These are phyloP conservation scores for Mesodorylaimus sp. DNA, from an alignment of 2,888 invertebrate species.

Conservation along the genomic window DNA sequence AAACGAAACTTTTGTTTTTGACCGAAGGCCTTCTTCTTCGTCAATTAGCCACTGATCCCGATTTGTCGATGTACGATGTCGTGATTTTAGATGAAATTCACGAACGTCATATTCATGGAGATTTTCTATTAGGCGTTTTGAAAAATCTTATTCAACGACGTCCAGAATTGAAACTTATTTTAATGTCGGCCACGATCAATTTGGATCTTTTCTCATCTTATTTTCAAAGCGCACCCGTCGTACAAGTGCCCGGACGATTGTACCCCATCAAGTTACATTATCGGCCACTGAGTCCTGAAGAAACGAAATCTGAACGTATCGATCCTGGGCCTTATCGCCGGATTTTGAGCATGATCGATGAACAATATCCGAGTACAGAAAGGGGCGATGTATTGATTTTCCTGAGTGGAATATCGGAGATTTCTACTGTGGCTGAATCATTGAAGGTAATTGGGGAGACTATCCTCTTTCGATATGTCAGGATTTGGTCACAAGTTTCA, in stretches of 20 bases:
- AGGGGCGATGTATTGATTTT: conserved; percentile 86
- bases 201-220: conserved; percentile 76
- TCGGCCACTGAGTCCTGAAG: conserved; percentile 42
- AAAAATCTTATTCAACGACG: conserved; percentile 70
- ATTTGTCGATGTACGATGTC: conserved; percentile 58
- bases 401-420: conserved; percentile 48
- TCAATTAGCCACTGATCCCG: conserved; percentile 44
- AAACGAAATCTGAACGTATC: conserved; percentile 44
- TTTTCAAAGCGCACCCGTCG: conserved; percentile 64
- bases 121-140: conserved; percentile 76
- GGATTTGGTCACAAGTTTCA: too few species aligned
- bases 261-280: conserved; percentile 79
- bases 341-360: conserved; percentile 74
- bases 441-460: too few species aligned
- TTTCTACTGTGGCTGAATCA: conserved; percentile 24
- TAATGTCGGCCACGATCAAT: conserved; percentile 99
- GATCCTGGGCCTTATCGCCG: conserved; percentile 81
- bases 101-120: conserved; percentile 82
- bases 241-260: conserved; percentile 75
- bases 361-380: conserved; percentile 61
- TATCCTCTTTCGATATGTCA: too few species aligned
- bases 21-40: conserved; percentile 60
- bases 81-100: conserved; percentile 92
- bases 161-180: conserved; percentile 56
- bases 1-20: conserved; percentile 79